phyloP scores from a whole-genome alignment of 2,888 invertebrate genomes.

The Drepanosiphum platanoidis region DNA sequence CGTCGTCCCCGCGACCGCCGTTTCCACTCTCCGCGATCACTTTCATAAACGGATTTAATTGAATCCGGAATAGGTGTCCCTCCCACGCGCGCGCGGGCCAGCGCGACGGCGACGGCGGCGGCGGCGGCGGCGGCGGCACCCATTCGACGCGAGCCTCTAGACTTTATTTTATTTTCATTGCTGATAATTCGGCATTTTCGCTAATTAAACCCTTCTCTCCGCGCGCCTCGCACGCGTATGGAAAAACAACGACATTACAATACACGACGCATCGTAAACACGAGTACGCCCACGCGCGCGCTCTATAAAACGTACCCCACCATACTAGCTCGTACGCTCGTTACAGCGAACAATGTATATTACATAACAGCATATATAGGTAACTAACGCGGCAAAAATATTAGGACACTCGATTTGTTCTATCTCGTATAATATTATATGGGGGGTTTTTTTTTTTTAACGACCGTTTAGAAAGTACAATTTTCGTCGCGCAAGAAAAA shows the following conservation, averaged over 20 bases:
- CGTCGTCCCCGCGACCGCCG: not conserved
- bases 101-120: too few species aligned
- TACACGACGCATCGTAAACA: not conserved
- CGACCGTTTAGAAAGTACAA: not conserved
- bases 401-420: not conserved
- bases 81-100: not conserved
- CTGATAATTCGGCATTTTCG: conserved; percentile 54
- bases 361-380: not conserved
- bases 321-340: too few species aligned
- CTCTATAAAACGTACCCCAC: too few species aligned
- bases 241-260: not conserved
- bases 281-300: too few species aligned
- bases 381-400: too few species aligned
- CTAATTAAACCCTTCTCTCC: conserved; percentile 52
- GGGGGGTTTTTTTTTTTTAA: not conserved
- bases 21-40: conserved; percentile 20
- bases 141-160: conserved; percentile 31
- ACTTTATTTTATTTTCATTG: conserved; percentile 49
- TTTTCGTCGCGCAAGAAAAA: not conserved
- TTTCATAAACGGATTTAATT: conserved; percentile 62
- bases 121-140: too few species aligned
- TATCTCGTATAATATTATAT: not conserved
- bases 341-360: too few species aligned
- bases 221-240: not conserved
- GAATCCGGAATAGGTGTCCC: conserved; percentile 60